Percentiles rank a stretch among this genome's conserved stretches.
Evolutionary conservation across 37 sponge, comb jelly and placozoan species (phyloP).

Genomic region (Spongilla lacustris): DNA sequence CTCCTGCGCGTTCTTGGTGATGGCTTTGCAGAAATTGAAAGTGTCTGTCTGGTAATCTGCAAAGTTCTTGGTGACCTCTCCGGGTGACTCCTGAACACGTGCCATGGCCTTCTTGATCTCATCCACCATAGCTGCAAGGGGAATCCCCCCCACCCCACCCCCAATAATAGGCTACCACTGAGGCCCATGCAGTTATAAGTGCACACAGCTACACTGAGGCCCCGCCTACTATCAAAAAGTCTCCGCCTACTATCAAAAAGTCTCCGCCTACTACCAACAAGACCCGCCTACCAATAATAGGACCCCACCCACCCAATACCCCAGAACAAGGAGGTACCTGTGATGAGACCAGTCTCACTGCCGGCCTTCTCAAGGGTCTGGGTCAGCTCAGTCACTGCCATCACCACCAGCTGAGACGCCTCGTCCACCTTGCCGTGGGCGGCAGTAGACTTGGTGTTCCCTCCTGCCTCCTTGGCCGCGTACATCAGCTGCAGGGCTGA

Average conservation of each 20-base stretch:
- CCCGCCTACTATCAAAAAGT: neutral
- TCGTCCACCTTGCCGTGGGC: slow-evolving; percentile 71
- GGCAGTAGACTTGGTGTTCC: slow-evolving; percentile 72
- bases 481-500: slow-evolving; percentile 81
- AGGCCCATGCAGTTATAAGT: too few species aligned
- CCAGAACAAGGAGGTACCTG: too few species aligned
- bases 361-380: slow-evolving; percentile 75
- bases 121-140: slow-evolving; percentile 61
- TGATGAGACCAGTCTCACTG: slow-evolving; percentile 66
- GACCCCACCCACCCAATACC: neutral
- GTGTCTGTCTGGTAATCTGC: slow-evolving; percentile 79
- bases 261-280: neutral
- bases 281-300: neutral
- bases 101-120: slow-evolving; percentile 64
- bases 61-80: slow-evolving; percentile 54
- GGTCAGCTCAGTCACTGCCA: slow-evolving; percentile 75
- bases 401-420: slow-evolving; percentile 49
- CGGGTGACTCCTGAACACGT: slow-evolving; percentile 27
- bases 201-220: too few species aligned
- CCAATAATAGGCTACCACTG: too few species aligned
- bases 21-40: slow-evolving; percentile 20
- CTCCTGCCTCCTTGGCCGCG: slow-evolving; percentile 85
- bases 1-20: slow-evolving; percentile 77
- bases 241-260: neutral
- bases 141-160: too few species aligned